A percentile compares a stretch with the other conserved stretches of the same genome.
Evolutionary conservation across 92 coral and sea anemone genomes (phyloP).

Genomic region (Porites cylindrica): DNA sequence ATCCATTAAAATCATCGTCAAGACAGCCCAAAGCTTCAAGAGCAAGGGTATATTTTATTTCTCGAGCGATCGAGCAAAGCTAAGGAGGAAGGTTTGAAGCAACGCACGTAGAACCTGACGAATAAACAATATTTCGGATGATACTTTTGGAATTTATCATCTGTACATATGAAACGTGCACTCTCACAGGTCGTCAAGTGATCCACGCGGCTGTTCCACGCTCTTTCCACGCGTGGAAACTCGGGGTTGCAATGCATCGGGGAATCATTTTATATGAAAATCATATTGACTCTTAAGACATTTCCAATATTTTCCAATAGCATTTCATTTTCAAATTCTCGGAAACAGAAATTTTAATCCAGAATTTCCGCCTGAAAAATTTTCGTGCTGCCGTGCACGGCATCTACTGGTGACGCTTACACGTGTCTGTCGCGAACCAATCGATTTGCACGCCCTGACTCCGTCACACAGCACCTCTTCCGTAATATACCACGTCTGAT

Average conservation of each 20-base stretch:
- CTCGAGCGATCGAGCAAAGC: too few relatives aligned
- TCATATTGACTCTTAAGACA: too few relatives aligned
- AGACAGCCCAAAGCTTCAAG: too few relatives aligned
- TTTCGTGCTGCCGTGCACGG: conserved; percentile 16
- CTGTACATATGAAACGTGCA: neutral
- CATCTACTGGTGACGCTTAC: neutral
- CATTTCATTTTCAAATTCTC: neutral
- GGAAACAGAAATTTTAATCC: neutral
- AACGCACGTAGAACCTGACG: too few relatives aligned
- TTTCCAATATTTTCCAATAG: too few relatives aligned
- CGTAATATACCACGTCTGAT: neutral
- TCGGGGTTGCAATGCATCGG: too few relatives aligned
- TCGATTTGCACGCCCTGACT: conserved; percentile 17
- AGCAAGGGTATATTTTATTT: too few relatives aligned
- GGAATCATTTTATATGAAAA: too few relatives aligned
- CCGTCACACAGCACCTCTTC: neutral
- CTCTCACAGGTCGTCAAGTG: neutral
- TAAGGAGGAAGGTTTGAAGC: too few relatives aligned
- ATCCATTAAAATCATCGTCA: too few relatives aligned
- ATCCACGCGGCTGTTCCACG: neutral
- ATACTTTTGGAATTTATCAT: neutral
- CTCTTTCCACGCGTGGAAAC: too few relatives aligned
- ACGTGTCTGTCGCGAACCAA: conserved; percentile 61
- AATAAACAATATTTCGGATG: too few relatives aligned
- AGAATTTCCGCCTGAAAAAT: neutral